Evolutionary conservation across 1,140 invertebrate species (phyloP).

Genomic region (Meloidogyne chitwoodi): DNA sequence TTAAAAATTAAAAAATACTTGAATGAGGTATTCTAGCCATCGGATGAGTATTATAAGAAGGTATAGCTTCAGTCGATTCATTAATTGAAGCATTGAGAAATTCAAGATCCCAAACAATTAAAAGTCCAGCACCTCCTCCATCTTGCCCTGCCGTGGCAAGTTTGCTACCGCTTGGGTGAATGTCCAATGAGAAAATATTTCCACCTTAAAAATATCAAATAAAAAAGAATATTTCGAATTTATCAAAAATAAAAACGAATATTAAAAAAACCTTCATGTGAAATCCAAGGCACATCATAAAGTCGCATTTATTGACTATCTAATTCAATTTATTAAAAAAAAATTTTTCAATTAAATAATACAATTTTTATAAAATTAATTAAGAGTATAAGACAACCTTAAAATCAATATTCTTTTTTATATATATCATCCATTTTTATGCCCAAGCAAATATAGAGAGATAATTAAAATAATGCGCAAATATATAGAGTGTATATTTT

Average conservation of each 20-base stretch:
- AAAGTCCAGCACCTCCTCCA: slow-evolving; percentile 14
- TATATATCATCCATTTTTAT: not conserved
- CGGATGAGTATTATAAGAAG: not conserved
- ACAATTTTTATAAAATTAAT: too few species aligned
- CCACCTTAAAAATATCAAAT: slow-evolving; percentile 12
- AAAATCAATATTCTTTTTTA: not conserved
- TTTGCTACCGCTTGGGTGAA: slow-evolving; percentile 16
- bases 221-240: too few species aligned
- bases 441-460: not conserved
- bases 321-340: too few species aligned
- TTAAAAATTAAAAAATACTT: slow-evolving; percentile 4
- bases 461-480: not conserved
- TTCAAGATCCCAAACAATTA: slow-evolving; percentile 22
- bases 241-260: too few species aligned
- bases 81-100: not conserved
- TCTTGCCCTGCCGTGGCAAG: slow-evolving; percentile 24
- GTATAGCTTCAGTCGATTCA: not conserved
- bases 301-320: slow-evolving; percentile 16
- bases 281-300: slow-evolving; percentile 25
- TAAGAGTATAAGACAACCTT: not conserved
- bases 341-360: too few species aligned
- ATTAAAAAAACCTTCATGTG: slow-evolving; percentile 19
- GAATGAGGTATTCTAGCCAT: slow-evolving; percentile 24
- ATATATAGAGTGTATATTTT: not conserved
- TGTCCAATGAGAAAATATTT: slow-evolving; percentile 19